Conservation (phyloP, 2,888 invertebrate genomes). For the Hirtodrosophila cameraria region DNA sequence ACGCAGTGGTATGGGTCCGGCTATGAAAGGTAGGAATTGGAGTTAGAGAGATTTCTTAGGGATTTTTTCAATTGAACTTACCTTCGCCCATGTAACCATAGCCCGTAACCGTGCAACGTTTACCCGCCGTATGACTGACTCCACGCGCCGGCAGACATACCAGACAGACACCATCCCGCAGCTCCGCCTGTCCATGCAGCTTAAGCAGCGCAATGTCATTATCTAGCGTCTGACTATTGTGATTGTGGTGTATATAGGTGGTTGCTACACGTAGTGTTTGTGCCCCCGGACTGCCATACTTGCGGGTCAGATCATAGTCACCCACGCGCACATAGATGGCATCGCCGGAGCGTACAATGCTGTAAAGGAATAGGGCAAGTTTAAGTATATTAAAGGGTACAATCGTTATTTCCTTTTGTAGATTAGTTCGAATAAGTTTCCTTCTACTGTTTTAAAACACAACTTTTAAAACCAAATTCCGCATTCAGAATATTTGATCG, state of each 20-base stretch:
- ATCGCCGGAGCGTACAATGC: slow-evolving; percentile 96
- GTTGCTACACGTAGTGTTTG: slow-evolving; percentile 95
- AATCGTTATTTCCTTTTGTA: too few species aligned
- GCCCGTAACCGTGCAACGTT: slow-evolving; percentile 95
- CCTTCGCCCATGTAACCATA: slow-evolving; percentile 98
- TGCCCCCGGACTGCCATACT: slow-evolving; percentile 95
- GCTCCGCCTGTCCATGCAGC: slow-evolving; percentile 93
- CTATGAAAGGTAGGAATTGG: slow-evolving; percentile 80
- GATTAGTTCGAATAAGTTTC: too few species aligned
- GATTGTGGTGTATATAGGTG: slow-evolving; percentile 97
- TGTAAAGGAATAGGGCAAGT: slow-evolving; percentile 75
- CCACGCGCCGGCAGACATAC: slow-evolving; percentile 95
- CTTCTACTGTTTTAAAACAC: too few species aligned
- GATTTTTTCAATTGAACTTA: slow-evolving; percentile 74
- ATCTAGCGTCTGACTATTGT: slow-evolving; percentile 96
- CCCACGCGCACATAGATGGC: slow-evolving; percentile 96
- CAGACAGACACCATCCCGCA: slow-evolving; percentile 90
- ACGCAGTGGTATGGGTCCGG: slow-evolving; percentile 94
- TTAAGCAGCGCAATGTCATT: slow-evolving; percentile 97
- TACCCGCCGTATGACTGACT: slow-evolving; percentile 94
- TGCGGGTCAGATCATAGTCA: slow-evolving; percentile 95
- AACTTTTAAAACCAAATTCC: too few species aligned
- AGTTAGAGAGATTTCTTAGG: neutral
- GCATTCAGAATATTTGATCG: too few species aligned
- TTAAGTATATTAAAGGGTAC: neutral